A percentile compares a stretch with the other conserved stretches of the same genome.
Conservation (phyloP, 1,140 invertebrate genomes). For the Thereuonema tuberculata region DNA sequence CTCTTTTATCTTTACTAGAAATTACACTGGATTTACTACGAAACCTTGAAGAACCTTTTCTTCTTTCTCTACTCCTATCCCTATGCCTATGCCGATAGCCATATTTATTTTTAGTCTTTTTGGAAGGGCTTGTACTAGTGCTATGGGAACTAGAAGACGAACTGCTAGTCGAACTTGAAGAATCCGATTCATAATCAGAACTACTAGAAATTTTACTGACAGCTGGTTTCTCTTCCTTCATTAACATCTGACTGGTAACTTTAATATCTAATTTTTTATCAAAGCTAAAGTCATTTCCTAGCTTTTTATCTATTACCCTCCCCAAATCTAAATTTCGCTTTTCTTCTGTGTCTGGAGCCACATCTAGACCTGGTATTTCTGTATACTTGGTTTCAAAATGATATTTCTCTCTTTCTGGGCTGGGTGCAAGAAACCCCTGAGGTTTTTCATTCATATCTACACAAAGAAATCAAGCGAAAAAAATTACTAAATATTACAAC, state of each 20-base stretch:
- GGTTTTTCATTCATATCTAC: too few species aligned
- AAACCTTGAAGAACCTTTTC: too few species aligned
- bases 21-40: background rate
- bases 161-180: background rate
- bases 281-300: too few species aligned
- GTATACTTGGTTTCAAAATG: conserved; percentile 10
- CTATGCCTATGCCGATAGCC: background rate
- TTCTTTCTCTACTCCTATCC: background rate
- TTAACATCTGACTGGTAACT: too few species aligned
- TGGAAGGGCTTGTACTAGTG: background rate
- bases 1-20: background rate
- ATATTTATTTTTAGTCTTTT: background rate
- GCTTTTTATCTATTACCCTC: background rate
- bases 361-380: conserved; percentile 7
- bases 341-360: background rate
- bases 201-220: too few species aligned
- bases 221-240: too few species aligned
- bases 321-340: background rate
- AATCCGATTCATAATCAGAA: background rate
- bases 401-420: conserved; percentile 9
- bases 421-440: background rate
- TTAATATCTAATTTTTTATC: too few species aligned
- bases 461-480: too few species aligned
- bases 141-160: background rate
- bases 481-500: too few species aligned